phyloP scores from a whole-genome alignment of 2,888 invertebrate genomes.

The Eilema griseolum region DNA sequence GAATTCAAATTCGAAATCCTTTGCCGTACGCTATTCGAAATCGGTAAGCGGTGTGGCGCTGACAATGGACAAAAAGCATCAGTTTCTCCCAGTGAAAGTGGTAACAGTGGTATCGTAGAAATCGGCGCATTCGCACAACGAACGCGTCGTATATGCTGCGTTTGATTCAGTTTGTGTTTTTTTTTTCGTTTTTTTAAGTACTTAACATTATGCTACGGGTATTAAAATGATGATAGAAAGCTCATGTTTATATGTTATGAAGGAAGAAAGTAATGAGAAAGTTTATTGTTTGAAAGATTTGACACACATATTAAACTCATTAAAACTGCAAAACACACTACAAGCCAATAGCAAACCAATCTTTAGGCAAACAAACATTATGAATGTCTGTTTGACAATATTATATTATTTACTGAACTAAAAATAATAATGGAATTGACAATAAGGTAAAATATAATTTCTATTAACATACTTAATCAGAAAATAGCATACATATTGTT shows the following conservation, averaged over 20 bases:
- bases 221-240: slow-evolving; percentile 19
- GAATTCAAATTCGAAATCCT: slow-evolving; percentile 52
- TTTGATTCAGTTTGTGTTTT: slow-evolving; percentile 48
- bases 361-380: background rate
- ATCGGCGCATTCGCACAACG: slow-evolving; percentile 64
- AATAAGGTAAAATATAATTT: background rate
- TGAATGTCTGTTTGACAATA: background rate
- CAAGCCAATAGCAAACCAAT: background rate
- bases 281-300: slow-evolving; percentile 13
- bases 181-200: slow-evolving; percentile 39
- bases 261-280: slow-evolving; percentile 21
- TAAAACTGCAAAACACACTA: slow-evolving; percentile 9
- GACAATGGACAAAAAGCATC: slow-evolving; percentile 81
- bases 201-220: slow-evolving; percentile 26
- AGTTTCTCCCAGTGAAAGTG: slow-evolving; percentile 86
- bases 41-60: slow-evolving; percentile 62
- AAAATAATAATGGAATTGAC: background rate
- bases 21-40: slow-evolving; percentile 65
- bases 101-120: slow-evolving; percentile 74
- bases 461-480: background rate
- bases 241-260: slow-evolving; percentile 14
- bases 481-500: background rate
- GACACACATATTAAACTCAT: slow-evolving; percentile 8
- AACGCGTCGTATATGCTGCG: slow-evolving; percentile 47
- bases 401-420: background rate